Base-by-base conservation (phyloP, 2,888 invertebrate species). In the Micropterix aruncella region DNA sequence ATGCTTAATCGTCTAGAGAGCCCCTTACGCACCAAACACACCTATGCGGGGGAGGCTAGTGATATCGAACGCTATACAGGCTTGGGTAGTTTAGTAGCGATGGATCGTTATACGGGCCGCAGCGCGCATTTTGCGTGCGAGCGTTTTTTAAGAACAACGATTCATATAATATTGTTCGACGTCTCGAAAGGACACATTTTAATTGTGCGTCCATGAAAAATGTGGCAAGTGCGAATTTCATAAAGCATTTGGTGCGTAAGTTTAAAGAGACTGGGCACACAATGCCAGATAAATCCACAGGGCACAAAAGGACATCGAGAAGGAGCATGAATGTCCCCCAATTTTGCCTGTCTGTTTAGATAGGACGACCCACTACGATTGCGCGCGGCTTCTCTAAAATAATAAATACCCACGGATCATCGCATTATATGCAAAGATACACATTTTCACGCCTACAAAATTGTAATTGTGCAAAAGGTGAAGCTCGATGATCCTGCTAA, bases 161-260 rank as follows among this genome's bases (percentile, higher is more conserved):
- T 17, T 43, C 18, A n/a, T 45, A 44, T 42, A 44, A 17, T 45
- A 9, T 45, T 44, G 44, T 44, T 45, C 17, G 41, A 12, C 44
- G 44, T 45, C 44, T 44, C 7, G 42, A 43, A 16, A 45, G 44
- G 44, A 45, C 44, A 45, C 44, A 44, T 45, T 44, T 18, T 45
- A 44, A 44, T 45, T 45, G 42, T 43, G 3, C 36, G 12, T 27
- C 36, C 7, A 27, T 27, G 36, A 27, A 9, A 27, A 27, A 27
- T 27, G 36, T 27, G 36, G 7, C 36, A 27, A 27, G 36, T 27
- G 36, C 36, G 12, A 27, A 27, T 27, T 27, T 27, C 12, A 12
- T 27, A 7, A 9, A 27, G 12, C 36, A 9, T 9, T 27, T 7
- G 36, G 12, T 27, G 12, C 12, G 36, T 27, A 27, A 27, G 36